phyloP scores from a whole-genome alignment of 2,113 vertebrate species.

The Cyanistes caeruleus region DNA sequence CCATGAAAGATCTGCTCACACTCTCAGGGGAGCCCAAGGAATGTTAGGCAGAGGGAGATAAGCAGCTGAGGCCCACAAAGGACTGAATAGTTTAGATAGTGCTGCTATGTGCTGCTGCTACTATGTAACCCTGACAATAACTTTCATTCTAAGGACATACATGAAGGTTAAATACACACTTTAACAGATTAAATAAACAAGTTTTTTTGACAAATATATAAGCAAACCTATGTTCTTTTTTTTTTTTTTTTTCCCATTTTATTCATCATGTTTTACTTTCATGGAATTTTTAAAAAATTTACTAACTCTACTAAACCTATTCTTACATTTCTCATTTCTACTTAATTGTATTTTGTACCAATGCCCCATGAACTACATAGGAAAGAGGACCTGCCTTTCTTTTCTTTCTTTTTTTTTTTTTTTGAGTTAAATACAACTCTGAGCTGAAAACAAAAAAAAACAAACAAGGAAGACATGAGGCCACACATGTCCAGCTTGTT shows the following conservation, averaged over 20 bases:
- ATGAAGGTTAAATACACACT: conserved; percentile 27
- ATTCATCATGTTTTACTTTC: neutral
- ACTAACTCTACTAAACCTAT: neutral
- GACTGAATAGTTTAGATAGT: conserved; percentile 57
- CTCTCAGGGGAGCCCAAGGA: neutral
- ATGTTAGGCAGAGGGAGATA: neutral
- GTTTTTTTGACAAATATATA: neutral
- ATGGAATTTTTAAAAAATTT: neutral
- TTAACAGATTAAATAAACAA: neutral
- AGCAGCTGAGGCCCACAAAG: conserved; percentile 5
- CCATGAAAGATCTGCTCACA: neutral
- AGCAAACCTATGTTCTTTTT: neutral
- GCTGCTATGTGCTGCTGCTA: neutral
- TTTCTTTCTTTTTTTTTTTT: neutral
- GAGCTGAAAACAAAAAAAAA: neutral
- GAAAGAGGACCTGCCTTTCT: neutral
- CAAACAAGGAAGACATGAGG: neutral
- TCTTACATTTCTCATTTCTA: neutral
- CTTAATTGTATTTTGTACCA: neutral
- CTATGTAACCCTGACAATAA: neutral
- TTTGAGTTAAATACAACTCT: neutral
- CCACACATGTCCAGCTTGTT: neutral
- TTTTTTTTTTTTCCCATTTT: rapidly evolving
- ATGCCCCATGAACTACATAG: neutral
- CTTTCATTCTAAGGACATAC: neutral